phyloP scores from a whole-genome alignment of 2,113 vertebrate species.

The Xiphias gladius region DNA sequence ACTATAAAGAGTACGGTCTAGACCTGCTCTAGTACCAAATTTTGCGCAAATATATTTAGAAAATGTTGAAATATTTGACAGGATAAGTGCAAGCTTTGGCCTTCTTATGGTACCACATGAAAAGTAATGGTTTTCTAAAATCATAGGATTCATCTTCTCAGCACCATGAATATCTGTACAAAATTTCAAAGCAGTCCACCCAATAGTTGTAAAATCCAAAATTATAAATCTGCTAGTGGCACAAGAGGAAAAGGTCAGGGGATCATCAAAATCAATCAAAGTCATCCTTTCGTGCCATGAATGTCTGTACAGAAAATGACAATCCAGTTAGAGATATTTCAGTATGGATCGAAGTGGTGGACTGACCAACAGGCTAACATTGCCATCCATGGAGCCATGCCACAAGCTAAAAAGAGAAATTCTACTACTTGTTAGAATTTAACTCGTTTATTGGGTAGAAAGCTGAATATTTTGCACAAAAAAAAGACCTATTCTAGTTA shows the following conservation, averaged over 20 bases:
- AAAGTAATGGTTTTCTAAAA: neutral
- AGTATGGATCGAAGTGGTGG: neutral
- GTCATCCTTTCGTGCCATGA: neutral
- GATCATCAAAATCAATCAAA: neutral
- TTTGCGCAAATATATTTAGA: no score
- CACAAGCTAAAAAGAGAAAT: neutral
- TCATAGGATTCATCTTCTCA: neutral
- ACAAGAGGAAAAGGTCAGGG: neutral
- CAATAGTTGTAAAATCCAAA: neutral
- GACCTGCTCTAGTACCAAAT: no score
- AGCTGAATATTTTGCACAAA: neutral
- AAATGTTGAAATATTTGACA: no score
- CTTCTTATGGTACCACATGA: neutral
- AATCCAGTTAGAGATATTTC: neutral
- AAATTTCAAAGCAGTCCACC: neutral
- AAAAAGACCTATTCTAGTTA: slow-evolving; percentile 27
- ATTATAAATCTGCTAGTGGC: no score
- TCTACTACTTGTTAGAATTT: neutral
- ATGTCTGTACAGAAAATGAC: neutral
- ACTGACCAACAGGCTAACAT: neutral
- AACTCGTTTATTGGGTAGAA: neutral
- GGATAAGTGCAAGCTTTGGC: no score
- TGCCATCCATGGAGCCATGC: neutral
- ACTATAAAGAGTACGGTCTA: no score
- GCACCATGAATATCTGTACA: neutral